phyloP scores from a whole-genome alignment of 2,113 vertebrate genomes.

The Dromas ardeola region DNA sequence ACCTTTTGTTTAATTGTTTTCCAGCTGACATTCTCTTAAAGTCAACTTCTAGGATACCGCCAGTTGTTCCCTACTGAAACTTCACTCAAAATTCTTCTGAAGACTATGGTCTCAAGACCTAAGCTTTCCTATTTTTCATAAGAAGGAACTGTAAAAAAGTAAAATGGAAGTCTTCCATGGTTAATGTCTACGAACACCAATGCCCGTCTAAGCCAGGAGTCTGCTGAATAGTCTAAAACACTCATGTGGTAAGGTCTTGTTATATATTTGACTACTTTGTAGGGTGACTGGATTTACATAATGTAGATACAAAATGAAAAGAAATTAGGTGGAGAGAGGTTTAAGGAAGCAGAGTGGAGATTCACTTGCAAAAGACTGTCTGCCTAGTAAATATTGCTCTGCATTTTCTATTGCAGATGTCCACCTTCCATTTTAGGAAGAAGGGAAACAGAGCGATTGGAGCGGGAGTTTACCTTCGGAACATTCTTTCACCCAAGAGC shows the following conservation, averaged over 20 bases:
- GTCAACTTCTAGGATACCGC: background rate
- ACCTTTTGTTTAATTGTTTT: background rate
- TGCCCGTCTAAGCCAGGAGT: accelerated
- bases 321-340: background rate
- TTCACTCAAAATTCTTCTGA: background rate
- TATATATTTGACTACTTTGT: background rate
- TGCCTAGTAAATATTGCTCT: background rate
- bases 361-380: background rate
- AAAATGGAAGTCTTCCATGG: background rate
- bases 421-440: background rate
- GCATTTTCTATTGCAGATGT: background rate
- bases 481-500: background rate
- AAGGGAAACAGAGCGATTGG: background rate
- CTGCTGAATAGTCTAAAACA: background rate
- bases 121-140: background rate
- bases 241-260: background rate
- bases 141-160: background rate
- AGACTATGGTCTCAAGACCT: background rate
- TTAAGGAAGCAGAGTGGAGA: background rate
- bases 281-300: background rate
- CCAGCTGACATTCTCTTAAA: background rate
- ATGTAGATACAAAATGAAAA: background rate
- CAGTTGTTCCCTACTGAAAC: background rate
- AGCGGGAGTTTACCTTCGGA: background rate
- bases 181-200: background rate